Percentiles rank a stretch among this genome's conserved stretches.
Evolutionary conservation across 2,113 vertebrate species (phyloP).

Genomic region (Enhydra lutris): DNA sequence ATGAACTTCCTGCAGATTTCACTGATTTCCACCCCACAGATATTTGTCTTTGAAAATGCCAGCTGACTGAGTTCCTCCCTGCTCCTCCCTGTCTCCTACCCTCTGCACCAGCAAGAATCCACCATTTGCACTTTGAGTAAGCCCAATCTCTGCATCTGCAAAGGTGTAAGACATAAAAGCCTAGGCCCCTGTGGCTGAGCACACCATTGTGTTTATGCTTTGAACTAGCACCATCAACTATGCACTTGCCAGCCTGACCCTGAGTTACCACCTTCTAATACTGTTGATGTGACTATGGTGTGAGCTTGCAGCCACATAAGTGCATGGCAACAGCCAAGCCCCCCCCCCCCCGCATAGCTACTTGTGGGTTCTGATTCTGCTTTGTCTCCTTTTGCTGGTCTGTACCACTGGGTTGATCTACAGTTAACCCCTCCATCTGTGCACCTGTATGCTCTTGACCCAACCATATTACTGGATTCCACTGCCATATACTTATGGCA

Average conservation of each 20-base stretch:
- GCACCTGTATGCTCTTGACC: background rate
- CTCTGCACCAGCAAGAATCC: background rate
- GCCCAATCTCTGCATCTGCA: background rate
- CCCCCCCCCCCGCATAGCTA: background rate
- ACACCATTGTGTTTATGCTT: background rate
- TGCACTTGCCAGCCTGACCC: background rate
- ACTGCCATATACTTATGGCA: background rate
- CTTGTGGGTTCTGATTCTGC: background rate
- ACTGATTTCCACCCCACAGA: background rate
- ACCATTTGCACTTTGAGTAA: background rate
- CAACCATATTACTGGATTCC: background rate
- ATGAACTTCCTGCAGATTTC: background rate
- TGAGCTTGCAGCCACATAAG: background rate
- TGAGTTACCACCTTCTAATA: background rate
- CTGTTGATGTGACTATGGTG: background rate
- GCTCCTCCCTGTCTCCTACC: background rate
- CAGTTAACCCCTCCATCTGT: background rate
- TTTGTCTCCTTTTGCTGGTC: background rate
- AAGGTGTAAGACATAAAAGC: background rate
- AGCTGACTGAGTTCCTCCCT: background rate
- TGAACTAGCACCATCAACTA: background rate
- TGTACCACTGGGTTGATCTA: background rate
- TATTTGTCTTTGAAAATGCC: background rate
- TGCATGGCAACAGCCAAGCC: background rate
- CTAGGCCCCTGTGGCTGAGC: background rate